These are phyloP conservation scores for Philypnodon macrostomus DNA, from an alignment of 2,797 vertebrate genomes.

Conservation along the genomic window DNA sequence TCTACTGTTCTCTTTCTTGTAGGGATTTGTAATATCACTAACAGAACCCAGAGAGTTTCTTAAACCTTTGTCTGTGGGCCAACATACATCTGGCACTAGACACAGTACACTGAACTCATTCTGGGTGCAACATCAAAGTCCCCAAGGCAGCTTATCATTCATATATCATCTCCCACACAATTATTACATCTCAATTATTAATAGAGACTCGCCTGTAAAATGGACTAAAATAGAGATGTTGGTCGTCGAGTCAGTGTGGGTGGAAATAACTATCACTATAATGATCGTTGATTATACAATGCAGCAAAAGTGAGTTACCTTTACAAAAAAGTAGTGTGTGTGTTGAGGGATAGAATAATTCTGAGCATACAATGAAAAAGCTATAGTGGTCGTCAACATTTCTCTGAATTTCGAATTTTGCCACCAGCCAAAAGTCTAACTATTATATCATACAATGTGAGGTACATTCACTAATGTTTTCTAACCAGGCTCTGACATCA, in stretches of 20 bases:
- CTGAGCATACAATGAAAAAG: no score
- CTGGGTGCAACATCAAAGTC: slow-evolving; percentile 45
- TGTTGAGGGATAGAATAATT: no score
- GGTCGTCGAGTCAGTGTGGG: slow-evolving; percentile 31
- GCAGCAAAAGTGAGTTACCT: no score
- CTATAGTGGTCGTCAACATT: no score
- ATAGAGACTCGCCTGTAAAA: slow-evolving; percentile 41
- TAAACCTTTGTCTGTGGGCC: slow-evolving; percentile 44
- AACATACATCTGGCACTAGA: slow-evolving; percentile 53
- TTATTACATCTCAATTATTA: slow-evolving; percentile 55
- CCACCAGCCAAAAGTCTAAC: no score
- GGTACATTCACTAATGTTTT: no score
- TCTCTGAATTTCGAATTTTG: no score
- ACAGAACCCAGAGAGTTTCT: slow-evolving; percentile 54
- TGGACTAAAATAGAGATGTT: slow-evolving; percentile 46
- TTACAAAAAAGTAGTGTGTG: no score
- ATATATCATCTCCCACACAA: slow-evolving; percentile 27
- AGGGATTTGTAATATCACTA: slow-evolving; percentile 49
- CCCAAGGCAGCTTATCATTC: slow-evolving; percentile 40
- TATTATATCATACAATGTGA: no score
- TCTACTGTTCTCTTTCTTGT: slow-evolving; percentile 40
- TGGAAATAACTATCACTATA: no score
- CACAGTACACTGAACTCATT: slow-evolving; percentile 32
- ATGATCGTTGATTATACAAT: no score
- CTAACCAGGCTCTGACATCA: no score